Conservation (phyloP, 1,140 invertebrate species). For the Contarinia nasturtii region DNA sequence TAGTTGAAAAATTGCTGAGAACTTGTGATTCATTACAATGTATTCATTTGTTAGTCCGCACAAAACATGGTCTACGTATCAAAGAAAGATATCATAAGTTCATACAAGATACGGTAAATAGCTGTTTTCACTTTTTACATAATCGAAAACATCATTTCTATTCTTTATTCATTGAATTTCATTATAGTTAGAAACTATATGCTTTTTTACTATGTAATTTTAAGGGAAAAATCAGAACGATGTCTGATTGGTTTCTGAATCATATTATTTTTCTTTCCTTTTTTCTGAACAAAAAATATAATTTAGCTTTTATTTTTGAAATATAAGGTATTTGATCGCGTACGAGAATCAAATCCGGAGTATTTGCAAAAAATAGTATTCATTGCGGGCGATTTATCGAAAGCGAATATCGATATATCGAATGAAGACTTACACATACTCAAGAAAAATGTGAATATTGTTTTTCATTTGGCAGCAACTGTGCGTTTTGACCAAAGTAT, state of each 20-base stretch:
- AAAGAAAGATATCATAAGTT: slow-evolving; percentile 39
- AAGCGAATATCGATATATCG: slow-evolving; percentile 38
- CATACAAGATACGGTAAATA: slow-evolving; percentile 26
- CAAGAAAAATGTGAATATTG: slow-evolving; percentile 38
- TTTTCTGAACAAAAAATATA: no score
- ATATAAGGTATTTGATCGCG: slow-evolving; percentile 16
- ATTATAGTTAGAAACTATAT: no score
- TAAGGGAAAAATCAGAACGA: no score
- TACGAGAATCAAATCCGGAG: slow-evolving; percentile 14
- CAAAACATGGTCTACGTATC: slow-evolving; percentile 51
- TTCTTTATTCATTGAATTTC: no score
- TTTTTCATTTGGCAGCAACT: slow-evolving; percentile 77
- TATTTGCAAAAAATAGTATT: slow-evolving; percentile 21
- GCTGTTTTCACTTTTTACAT: no score
- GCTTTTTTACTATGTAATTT: no score
- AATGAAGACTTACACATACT: slow-evolving; percentile 32
- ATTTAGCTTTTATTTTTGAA: no score
- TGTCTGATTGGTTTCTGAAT: no score
- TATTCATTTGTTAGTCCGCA: slow-evolving; percentile 60
- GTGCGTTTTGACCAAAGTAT: slow-evolving; percentile 68
- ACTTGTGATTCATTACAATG: slow-evolving; percentile 44
- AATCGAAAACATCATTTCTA: no score
- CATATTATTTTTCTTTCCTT: no score
- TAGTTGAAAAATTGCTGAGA: slow-evolving; percentile 72
- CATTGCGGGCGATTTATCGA: slow-evolving; percentile 23